Conservation (phyloP, 2,797 vertebrate species). For the Peromyscus aztecus region DNA sequence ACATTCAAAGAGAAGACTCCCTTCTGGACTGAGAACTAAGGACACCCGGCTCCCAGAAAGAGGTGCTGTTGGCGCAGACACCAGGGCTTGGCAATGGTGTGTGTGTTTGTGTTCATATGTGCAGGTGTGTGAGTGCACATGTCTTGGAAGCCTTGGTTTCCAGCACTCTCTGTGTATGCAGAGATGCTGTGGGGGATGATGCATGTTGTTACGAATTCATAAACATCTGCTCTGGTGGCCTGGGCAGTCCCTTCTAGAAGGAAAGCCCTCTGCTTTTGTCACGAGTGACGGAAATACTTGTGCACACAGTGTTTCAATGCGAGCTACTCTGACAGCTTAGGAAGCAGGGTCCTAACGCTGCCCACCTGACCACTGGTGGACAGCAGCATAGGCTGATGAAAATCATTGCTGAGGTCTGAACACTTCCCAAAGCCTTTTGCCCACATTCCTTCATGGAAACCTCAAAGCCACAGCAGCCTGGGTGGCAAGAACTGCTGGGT, state of each 20-base stretch:
- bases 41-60: background rate
- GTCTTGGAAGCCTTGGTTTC: background rate
- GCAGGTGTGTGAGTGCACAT: rapidly evolving
- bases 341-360: background rate
- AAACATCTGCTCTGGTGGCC: slow-evolving; percentile 35
- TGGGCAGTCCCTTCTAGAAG: slow-evolving; percentile 49
- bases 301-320: background rate
- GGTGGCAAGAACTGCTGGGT: background rate
- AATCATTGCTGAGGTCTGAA: background rate
- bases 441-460: background rate
- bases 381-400: background rate
- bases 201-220: slow-evolving; percentile 12
- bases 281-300: slow-evolving; percentile 10
- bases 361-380: background rate
- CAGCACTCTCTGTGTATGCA: background rate
- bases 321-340: background rate
- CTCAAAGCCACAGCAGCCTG: background rate
- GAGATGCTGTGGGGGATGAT: background rate
- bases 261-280: slow-evolving; percentile 57
- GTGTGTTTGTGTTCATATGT: background rate
- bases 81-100: background rate
- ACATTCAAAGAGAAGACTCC: background rate
- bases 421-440: background rate
- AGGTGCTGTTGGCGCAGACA: background rate
- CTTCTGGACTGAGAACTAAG: background rate